Base-by-base conservation (phyloP, 1,140 invertebrate species). In the Spodoptera litura region DNA sequence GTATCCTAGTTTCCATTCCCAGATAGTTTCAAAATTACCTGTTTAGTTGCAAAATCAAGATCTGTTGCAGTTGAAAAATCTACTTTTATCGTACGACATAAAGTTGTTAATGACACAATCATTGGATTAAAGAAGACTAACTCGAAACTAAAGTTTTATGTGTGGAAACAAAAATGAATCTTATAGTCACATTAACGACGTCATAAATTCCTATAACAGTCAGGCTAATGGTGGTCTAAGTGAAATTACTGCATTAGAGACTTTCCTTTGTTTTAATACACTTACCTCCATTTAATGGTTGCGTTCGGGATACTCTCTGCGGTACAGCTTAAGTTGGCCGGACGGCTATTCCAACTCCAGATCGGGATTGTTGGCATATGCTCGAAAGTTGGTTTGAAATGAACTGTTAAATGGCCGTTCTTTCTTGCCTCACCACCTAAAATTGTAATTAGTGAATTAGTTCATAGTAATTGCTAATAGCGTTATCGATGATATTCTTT, bases 301-400 rank as follows among this genome's bases (percentile, higher is more conserved):
- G 98, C 98, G 91, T 99, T 99, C 0, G 98, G 98, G 87, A 99
- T 98, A 81, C 97, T 96, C 91, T 97, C 97, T 11, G 98, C 98
- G n/a, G 98, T 95, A 87, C 98, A 99, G 49, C 97, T 98, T 0
- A 99, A 95, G 88, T 99, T 99, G 0, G 97, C 97, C 3, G 97
- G 96, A 81, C 96, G 95, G 51, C 96, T 93, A 31, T 97, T 96
- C 98, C 98, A 99, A 6, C 97, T 97, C 96, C 97, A 98, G 0
- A 96, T 95, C 4, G 96, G 96, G 5, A 95, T 87, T 79, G 97
- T 96, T 70, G 96, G 95, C 94, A 97, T 97, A n/a, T 96, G 95
- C 44, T 96, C 96, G 87, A 98, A 98, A 0, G 96, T 96, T 2
- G 98, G 98, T 8, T 96, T 96, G 91, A 98, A 98, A 86, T 98